phyloP scores from a whole-genome alignment of 37 sponge, comb jelly and placozoan species.

The Haliclona indistincta region DNA sequence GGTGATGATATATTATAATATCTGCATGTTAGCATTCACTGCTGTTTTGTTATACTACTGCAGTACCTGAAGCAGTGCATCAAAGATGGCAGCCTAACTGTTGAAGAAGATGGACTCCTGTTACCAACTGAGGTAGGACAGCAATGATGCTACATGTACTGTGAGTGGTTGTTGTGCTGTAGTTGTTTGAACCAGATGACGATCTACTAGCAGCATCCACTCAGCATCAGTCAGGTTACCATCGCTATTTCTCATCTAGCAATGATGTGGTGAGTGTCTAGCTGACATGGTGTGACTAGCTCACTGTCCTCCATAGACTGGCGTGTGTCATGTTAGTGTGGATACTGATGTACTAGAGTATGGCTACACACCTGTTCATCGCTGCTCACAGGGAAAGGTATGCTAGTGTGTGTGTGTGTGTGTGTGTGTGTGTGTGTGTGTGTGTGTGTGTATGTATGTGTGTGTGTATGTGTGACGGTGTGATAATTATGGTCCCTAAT shows the following conservation, averaged over 20 bases:
- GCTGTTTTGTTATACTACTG: not conserved
- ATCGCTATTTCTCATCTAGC: no score
- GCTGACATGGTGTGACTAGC: no score
- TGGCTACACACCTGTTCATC: slow-evolving; percentile 40
- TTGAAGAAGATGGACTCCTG: slow-evolving; percentile 15
- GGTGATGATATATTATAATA: slow-evolving; percentile 21
- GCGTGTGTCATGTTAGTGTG: slow-evolving; percentile 55
- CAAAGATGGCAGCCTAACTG: slow-evolving; percentile 18
- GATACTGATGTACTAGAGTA: slow-evolving; percentile 56
- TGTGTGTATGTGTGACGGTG: not conserved
- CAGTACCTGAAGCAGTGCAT: slow-evolving; percentile 47
- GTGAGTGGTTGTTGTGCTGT: no score
- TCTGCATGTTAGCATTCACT: not conserved
- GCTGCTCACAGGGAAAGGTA: slow-evolving; percentile 54
- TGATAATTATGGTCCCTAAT: not conserved
- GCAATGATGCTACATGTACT: no score
- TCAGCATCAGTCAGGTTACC: no score
- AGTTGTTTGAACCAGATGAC: no score
- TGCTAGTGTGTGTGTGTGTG: slow-evolving; percentile 16
- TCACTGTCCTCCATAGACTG: no score
- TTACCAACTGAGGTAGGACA: not conserved
- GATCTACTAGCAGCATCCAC: no score
- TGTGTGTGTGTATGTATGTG: not conserved
- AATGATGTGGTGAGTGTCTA: no score
- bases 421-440: slow-evolving; percentile 2